These are phyloP conservation scores for Drosophila dunni DNA, from an alignment of 1,140 invertebrate species.

Conservation along the genomic window DNA sequence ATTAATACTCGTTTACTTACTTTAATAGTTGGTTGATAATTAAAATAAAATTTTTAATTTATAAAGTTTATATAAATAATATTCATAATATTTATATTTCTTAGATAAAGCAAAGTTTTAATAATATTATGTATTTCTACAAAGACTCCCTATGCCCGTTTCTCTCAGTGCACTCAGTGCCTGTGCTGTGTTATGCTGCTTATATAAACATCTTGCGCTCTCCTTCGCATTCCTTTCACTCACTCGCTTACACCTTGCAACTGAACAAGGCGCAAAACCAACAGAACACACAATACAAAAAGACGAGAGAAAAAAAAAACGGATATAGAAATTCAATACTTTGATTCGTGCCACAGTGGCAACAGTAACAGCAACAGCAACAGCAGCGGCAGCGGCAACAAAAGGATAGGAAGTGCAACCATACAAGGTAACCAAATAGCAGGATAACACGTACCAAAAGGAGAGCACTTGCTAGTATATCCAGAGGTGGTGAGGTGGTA, in stretches of 20 bases:
- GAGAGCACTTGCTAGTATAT: conserved; percentile 59
- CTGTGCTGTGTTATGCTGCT: conserved; percentile 37
- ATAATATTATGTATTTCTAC: no score
- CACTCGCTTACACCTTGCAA: conserved; percentile 11
- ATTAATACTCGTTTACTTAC: no score
- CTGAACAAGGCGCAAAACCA: conserved; percentile 44
- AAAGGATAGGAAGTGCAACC: conserved; percentile 75
- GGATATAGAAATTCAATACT: conserved; percentile 84
- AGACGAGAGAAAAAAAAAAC: conserved; percentile 66
- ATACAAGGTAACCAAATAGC: conserved; percentile 82
- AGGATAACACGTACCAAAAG: conserved; percentile 78
- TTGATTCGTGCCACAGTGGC: conserved; percentile 79
- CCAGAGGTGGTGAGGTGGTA: background rate
- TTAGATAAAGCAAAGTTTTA: no score
- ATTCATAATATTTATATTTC: no score
- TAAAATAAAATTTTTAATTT: no score
- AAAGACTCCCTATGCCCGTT: background rate
- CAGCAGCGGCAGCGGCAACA: conserved; percentile 26
- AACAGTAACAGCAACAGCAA: conserved; percentile 20
- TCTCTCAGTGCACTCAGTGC: conserved; percentile 4
- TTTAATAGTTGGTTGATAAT: no score
- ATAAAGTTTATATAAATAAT: no score
- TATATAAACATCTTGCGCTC: conserved; percentile 52
- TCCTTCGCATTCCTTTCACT: conserved; percentile 2
- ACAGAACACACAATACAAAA: conserved; percentile 53